Percentiles rank a stretch among this genome's conserved stretches.
Evolutionary conservation across 2,888 invertebrate species (phyloP).

Genomic region (Agonopterix heracliana): DNA sequence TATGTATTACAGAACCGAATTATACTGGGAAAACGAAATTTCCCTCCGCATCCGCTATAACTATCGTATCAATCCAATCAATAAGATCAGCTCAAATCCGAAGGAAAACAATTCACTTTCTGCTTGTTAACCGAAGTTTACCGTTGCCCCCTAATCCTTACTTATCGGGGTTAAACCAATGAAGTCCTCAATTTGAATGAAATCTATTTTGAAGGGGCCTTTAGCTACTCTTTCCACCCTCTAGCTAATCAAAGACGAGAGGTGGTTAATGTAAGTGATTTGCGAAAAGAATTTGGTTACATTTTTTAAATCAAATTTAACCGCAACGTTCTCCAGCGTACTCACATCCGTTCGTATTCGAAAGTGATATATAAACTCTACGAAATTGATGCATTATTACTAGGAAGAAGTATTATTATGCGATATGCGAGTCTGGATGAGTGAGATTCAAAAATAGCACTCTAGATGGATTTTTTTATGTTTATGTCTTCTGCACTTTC

Average conservation of each 20-base stretch:
- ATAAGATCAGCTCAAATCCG: slow-evolving; percentile 17
- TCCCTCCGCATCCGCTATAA: background rate
- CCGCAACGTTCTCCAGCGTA: no score
- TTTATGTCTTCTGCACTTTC: no score
- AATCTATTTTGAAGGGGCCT: slow-evolving; percentile 39
- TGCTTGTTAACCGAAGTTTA: slow-evolving; percentile 48
- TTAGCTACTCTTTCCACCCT: slow-evolving; percentile 25
- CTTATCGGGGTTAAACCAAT: slow-evolving; percentile 63
- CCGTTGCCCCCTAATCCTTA: slow-evolving; percentile 44
- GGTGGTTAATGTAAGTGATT: slow-evolving; percentile 36
- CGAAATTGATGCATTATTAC: no score
- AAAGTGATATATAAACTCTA: no score
- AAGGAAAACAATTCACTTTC: slow-evolving; percentile 48
- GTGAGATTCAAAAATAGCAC: no score
- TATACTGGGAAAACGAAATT: no score
- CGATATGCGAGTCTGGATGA: no score
- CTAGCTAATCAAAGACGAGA: slow-evolving; percentile 50
- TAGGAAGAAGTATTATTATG: no score
- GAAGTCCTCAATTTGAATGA: slow-evolving; percentile 65
- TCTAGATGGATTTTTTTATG: no score
- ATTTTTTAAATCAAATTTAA: no score
- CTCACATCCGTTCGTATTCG: no score
- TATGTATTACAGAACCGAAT: no score
- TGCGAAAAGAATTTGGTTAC: slow-evolving; percentile 11
- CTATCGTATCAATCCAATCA: background rate